Evolutionary conservation across 1,140 invertebrate genomes (phyloP).

Genomic region (Solen grandis): DNA sequence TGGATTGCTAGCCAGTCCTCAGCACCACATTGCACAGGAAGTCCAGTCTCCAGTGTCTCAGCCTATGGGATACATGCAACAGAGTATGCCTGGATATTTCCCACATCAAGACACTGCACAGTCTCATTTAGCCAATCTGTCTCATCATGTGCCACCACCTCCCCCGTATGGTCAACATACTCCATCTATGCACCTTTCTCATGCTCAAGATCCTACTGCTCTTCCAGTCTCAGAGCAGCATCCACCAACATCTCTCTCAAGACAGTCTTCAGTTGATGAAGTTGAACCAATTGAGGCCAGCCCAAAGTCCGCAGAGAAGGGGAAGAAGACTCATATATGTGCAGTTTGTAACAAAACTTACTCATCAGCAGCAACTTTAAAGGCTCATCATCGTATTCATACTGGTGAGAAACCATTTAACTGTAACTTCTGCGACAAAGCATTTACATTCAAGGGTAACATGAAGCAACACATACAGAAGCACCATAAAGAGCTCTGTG

Average conservation of each 20-base stretch:
- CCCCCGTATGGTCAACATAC: neutral
- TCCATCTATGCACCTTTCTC: neutral
- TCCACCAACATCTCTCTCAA: neutral
- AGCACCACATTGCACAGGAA: too few relatives aligned
- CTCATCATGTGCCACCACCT: conserved; percentile 4
- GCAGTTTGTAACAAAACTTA: conserved; percentile 41
- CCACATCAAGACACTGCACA: too few relatives aligned
- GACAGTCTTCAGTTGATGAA: conserved; percentile 43
- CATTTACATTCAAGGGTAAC: conserved; percentile 60
- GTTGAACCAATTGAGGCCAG: conserved; percentile 12
- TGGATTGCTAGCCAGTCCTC: too few relatives aligned
- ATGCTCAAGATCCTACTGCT: neutral
- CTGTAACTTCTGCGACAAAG: conserved; percentile 64
- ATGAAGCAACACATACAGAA: conserved; percentile 77
- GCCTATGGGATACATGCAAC: too few relatives aligned
- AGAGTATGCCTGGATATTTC: too few relatives aligned
- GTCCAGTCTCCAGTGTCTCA: too few relatives aligned
- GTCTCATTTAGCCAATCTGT: too few relatives aligned
- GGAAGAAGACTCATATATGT: conserved; percentile 37
- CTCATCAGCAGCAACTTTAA: conserved; percentile 43
- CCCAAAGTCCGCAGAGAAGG: conserved; percentile 12
- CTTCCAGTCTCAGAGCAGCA: neutral
- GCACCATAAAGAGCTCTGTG: conserved; percentile 58
- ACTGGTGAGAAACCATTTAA: conserved; percentile 57
- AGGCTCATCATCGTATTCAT: conserved; percentile 48